A percentile compares a stretch with the other conserved stretches of the same genome.
These are phyloP conservation scores for Cryptus viduatorius DNA, from an alignment of 2,888 invertebrate genomes.

Conservation along the genomic window DNA sequence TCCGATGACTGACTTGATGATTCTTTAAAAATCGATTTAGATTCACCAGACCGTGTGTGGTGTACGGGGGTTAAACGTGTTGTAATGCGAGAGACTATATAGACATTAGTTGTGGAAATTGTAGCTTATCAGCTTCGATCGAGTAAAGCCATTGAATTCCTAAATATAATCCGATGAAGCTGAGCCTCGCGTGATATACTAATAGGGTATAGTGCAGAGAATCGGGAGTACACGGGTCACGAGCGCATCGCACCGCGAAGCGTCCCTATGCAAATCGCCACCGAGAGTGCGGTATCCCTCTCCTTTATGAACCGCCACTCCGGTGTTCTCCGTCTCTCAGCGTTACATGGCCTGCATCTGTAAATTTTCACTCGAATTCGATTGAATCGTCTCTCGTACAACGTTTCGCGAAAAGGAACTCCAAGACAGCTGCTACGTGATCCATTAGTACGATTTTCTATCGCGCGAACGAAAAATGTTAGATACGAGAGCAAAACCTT, in stretches of 20 bases:
- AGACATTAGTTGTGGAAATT: not conserved
- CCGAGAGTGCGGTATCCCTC: slow-evolving; percentile 46
- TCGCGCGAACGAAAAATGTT: too few relatives aligned
- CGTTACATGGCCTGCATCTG: slow-evolving; percentile 11
- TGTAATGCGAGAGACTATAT: not conserved
- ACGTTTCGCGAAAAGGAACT: not conserved
- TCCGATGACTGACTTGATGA: too few relatives aligned
- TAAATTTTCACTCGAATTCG: slow-evolving; percentile 38
- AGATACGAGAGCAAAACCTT: too few relatives aligned
- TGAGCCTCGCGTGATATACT: slow-evolving; percentile 26
- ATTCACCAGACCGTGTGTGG: not conserved
- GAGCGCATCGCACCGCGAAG: slow-evolving; percentile 56
- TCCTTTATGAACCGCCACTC: slow-evolving; percentile 23
- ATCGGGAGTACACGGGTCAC: slow-evolving; percentile 62
- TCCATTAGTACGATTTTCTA: too few relatives aligned
- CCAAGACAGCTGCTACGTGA: not conserved
- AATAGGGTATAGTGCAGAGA: slow-evolving; percentile 34
- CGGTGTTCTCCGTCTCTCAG: slow-evolving; percentile 31
- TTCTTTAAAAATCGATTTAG: too few relatives aligned
- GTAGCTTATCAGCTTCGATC: not conserved
- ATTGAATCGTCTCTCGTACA: slow-evolving; percentile 49
- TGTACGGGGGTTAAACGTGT: not conserved
- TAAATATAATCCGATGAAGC: slow-evolving; percentile 11
- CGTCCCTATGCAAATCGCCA: slow-evolving; percentile 63
- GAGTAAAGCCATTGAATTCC: slow-evolving; percentile 3